Percentiles rank a stretch among this genome's conserved stretches.
These are phyloP conservation scores for Watsonalla binaria DNA, from an alignment of 2,888 invertebrate genomes.

Conservation along the genomic window DNA sequence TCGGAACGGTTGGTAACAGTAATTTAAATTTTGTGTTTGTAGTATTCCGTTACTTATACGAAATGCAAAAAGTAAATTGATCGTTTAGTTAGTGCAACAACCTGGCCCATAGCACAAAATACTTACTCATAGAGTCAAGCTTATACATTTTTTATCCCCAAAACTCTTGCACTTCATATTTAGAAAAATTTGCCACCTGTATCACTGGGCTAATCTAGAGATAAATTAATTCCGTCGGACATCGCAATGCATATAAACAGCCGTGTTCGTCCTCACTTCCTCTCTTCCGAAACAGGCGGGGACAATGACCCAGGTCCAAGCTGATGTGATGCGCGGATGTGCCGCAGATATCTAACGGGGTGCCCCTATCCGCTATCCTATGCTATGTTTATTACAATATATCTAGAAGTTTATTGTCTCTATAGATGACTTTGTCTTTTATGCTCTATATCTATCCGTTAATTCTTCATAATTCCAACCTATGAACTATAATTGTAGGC, in stretches of 20 bases:
- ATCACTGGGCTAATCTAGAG: no score
- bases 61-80: background rate
- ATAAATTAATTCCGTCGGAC: background rate
- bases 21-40: background rate
- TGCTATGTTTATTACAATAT: background rate
- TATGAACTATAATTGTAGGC: no score
- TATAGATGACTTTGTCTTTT: no score
- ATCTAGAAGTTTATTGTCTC: no score
- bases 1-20: background rate
- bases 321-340: slow-evolving; percentile 20
- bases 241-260: background rate
- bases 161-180: no score
- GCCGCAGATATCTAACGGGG: slow-evolving; percentile 31
- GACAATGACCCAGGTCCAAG: slow-evolving; percentile 30
- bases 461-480: no score
- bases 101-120: no score
- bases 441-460: no score
- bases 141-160: no score
- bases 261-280: slow-evolving; percentile 18
- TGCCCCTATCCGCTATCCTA: slow-evolving; percentile 14
- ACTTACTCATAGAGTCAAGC: no score
- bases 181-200: no score
- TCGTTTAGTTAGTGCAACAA: background rate
- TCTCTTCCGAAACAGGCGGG: slow-evolving; percentile 25
- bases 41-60: background rate